These are phyloP conservation scores for Merluccius polli DNA, from an alignment of 2,797 vertebrate species.

Conservation along the genomic window DNA sequence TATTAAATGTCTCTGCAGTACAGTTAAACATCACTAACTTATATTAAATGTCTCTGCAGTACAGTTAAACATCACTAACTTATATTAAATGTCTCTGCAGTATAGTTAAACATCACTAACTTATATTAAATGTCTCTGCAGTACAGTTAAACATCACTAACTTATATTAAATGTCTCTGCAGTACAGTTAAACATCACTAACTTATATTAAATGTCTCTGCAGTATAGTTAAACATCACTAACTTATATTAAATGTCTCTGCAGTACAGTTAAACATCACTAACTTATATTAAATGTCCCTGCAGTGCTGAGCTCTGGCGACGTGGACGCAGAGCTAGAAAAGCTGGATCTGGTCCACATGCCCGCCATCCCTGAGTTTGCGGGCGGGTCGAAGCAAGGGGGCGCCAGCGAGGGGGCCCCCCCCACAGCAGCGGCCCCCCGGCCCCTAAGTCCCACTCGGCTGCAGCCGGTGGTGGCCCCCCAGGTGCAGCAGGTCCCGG, in stretches of 20 bases:
- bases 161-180: too few relatives aligned
- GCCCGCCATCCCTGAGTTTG: slow-evolving; percentile 22
- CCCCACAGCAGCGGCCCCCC: slow-evolving; percentile 45
- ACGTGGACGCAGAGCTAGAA: slow-evolving; percentile 71
- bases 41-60: slow-evolving; percentile 39
- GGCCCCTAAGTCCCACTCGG: slow-evolving; percentile 86
- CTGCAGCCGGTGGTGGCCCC: slow-evolving; percentile 84
- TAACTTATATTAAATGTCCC: slow-evolving; percentile 6
- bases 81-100: slow-evolving; percentile 44
- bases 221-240: too few relatives aligned
- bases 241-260: background rate
- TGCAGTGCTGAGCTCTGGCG: slow-evolving; percentile 59
- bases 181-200: too few relatives aligned
- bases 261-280: too few relatives aligned
- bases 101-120: too few relatives aligned
- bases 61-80: too few relatives aligned
- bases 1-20: too few relatives aligned
- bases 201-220: too few relatives aligned
- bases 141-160: too few relatives aligned
- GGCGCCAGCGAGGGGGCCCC: background rate
- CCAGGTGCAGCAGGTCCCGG: slow-evolving; percentile 66
- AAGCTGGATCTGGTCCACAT: slow-evolving; percentile 42
- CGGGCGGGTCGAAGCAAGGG: background rate
- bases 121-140: too few relatives aligned
- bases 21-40: too few relatives aligned